These are phyloP conservation scores for Chinchilla lanigera DNA, from an alignment of 2,113 vertebrate species.

Conservation along the genomic window DNA sequence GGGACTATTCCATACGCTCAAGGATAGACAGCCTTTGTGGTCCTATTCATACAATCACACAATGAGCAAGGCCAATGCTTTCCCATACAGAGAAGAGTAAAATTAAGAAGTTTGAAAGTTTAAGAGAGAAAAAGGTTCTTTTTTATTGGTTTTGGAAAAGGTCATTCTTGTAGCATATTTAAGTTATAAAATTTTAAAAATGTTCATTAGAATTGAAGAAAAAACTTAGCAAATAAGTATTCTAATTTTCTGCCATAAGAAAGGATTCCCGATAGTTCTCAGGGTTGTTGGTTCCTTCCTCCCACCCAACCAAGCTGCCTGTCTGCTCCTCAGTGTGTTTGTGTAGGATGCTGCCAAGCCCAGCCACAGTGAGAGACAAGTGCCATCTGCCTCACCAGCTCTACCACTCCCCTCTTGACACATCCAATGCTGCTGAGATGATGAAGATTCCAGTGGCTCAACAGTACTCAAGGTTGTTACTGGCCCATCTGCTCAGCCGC, in stretches of 20 bases:
- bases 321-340: conserved; percentile 17
- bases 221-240: background rate
- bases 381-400: conserved; percentile 44
- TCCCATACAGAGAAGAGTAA: background rate
- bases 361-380: conserved; percentile 1
- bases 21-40: background rate
- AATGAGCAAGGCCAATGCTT: background rate
- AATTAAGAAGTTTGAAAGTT: background rate
- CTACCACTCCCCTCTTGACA: conserved; percentile 41
- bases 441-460: background rate
- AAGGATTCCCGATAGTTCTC: background rate
- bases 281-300: background rate
- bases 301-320: background rate
- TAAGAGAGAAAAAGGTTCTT: background rate
- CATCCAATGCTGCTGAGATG: background rate
- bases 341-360: background rate
- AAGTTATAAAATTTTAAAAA: background rate
- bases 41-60: background rate
- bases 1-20: background rate
- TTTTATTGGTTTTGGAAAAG: background rate
- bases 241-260: background rate
- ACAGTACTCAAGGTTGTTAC: background rate
- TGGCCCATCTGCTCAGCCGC: conserved; percentile 32
- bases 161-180: background rate
- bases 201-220: no score